These are phyloP conservation scores for Lacanobia oleracea DNA, from an alignment of 2,888 invertebrate genomes.

Conservation along the genomic window DNA sequence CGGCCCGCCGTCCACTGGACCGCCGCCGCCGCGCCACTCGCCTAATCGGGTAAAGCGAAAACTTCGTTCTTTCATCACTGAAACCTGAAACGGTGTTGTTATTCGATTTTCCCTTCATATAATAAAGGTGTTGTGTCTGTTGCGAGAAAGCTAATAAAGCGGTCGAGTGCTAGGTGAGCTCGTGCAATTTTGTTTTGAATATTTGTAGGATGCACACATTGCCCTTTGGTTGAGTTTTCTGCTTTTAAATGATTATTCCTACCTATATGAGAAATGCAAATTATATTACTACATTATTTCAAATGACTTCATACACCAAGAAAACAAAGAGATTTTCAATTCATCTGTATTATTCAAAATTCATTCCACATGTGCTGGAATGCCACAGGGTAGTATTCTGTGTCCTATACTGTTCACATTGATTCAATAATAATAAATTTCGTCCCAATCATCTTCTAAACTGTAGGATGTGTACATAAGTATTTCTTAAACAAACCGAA, in stretches of 20 bases:
- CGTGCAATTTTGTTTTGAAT: conserved; percentile 19
- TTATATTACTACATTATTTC: background rate
- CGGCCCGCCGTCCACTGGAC: conserved; percentile 60
- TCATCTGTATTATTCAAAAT: too few relatives aligned
- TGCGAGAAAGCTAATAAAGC: conserved; percentile 40
- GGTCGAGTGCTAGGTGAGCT: conserved; percentile 12
- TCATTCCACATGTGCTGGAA: background rate
- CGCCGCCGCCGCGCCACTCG: conserved; percentile 52
- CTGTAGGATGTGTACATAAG: conserved; percentile 20
- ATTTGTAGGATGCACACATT: conserved; percentile 18
- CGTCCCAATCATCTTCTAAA: conserved; percentile 7
- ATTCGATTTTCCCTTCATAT: conserved; percentile 40
- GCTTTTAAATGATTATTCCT: background rate
- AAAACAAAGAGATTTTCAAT: background rate
- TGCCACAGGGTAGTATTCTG: conserved; percentile 9
- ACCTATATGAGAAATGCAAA: background rate
- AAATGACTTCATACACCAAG: background rate
- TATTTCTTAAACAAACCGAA: conserved; percentile 50
- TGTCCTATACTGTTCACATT: background rate
- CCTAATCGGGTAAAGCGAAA: conserved; percentile 78
- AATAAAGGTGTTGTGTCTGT: conserved; percentile 34
- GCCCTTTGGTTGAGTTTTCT: conserved; percentile 14
- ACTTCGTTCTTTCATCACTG: conserved; percentile 73
- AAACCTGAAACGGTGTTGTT: conserved; percentile 63
- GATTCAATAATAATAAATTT: conserved; percentile 6